Conservation (phyloP, 2,113 vertebrate species). For the Pygoscelis adeliae region DNA sequence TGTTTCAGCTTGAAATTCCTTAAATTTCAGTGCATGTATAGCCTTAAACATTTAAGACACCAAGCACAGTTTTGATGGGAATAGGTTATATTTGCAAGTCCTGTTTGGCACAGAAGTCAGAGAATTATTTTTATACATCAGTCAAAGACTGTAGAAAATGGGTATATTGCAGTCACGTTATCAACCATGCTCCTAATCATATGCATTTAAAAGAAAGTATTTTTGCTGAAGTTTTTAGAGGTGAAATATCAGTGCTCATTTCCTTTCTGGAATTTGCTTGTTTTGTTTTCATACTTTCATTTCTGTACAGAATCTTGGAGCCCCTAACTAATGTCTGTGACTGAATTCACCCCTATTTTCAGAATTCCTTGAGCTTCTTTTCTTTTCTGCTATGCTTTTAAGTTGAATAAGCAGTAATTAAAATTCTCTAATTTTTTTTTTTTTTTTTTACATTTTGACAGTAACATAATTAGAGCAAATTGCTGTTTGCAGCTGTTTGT, state of each 20-base stretch:
- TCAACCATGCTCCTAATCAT: conserved; percentile 19
- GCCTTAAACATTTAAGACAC: conserved; percentile 57
- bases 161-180: neutral
- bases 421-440: neutral
- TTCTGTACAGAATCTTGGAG: neutral
- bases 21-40: conserved; percentile 26
- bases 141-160: conserved; percentile 35
- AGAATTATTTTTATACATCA: conserved; percentile 42
- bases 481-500: conserved; percentile 44
- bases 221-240: neutral
- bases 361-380: neutral
- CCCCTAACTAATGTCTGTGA: neutral
- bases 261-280: neutral
- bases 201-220: neutral
- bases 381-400: neutral
- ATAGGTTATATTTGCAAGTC: conserved; percentile 28
- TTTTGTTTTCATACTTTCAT: neutral
- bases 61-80: conserved; percentile 24
- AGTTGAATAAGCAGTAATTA: conserved; percentile 32
- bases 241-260: neutral
- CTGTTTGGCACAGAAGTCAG: conserved; percentile 4
- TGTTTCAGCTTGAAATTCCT: conserved; percentile 42
- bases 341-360: neutral
- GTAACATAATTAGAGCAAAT: conserved; percentile 32
- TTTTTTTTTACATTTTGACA: neutral